These are phyloP conservation scores for Poicephalus meyeri DNA, from an alignment of 2,113 vertebrate species.

Conservation along the genomic window DNA sequence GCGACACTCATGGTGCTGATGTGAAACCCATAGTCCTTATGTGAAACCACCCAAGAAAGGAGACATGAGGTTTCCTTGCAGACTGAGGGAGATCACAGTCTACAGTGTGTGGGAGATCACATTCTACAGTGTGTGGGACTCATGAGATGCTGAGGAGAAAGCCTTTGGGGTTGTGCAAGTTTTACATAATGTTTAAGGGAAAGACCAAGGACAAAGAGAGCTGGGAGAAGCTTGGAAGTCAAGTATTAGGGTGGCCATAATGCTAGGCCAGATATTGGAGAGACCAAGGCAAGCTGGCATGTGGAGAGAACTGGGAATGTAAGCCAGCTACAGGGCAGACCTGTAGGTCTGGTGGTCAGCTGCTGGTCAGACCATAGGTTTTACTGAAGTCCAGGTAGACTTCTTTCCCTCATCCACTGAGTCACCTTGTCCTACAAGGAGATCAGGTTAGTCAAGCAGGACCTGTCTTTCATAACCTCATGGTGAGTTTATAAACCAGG, in stretches of 20 bases:
- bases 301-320: neutral
- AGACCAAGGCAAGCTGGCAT: neutral
- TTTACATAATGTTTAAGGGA: neutral
- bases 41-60: neutral
- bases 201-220: neutral
- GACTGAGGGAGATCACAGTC: too few relatives aligned
- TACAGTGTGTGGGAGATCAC: neutral
- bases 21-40: neutral
- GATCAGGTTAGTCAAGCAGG: neutral
- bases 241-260: neutral
- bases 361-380: neutral
- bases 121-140: neutral
- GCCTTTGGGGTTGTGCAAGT: neutral
- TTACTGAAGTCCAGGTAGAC: neutral
- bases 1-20: neutral
- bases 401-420: neutral
- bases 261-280: neutral
- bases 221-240: neutral
- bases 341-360: neutral
- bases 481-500: neutral
- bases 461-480: neutral
- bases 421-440: neutral
- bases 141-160: neutral
- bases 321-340: neutral
- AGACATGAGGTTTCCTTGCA: neutral